A percentile compares a stretch with the other conserved stretches of the same genome.
phyloP scores from a whole-genome alignment of 2,113 vertebrate species.

The Nipponia nippon region DNA sequence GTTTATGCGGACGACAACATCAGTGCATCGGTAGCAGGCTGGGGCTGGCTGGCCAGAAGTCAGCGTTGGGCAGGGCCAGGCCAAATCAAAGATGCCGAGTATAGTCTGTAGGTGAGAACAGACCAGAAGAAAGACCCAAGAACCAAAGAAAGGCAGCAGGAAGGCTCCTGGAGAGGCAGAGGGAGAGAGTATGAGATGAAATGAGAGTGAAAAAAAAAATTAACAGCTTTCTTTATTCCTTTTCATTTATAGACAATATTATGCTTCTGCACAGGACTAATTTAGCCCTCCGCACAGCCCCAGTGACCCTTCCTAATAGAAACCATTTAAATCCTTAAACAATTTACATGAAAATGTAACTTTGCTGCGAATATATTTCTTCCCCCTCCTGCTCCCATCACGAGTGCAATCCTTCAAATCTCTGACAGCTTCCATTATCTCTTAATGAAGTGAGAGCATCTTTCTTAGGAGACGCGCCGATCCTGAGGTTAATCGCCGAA shows the following conservation, averaged over 20 bases:
- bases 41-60: neutral
- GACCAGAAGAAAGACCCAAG: neutral
- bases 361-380: slow-evolving; percentile 51
- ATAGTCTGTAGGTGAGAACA: neutral
- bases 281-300: slow-evolving; percentile 35
- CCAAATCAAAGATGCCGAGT: neutral
- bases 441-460: slow-evolving; percentile 65
- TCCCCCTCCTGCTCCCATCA: slow-evolving; percentile 36
- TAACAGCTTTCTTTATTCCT: slow-evolving; percentile 19
- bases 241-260: slow-evolving; percentile 53
- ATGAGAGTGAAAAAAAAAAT: neutral
- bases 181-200: neutral
- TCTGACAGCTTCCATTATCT: slow-evolving; percentile 65
- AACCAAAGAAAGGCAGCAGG: neutral
- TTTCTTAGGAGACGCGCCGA: neutral
- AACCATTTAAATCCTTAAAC: slow-evolving; percentile 71
- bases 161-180: neutral
- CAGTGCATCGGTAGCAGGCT: neutral
- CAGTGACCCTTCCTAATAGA: slow-evolving; percentile 62
- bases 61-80: neutral
- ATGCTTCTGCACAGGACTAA: slow-evolving; percentile 36
- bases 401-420: slow-evolving; percentile 48
- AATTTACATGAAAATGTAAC: slow-evolving; percentile 69
- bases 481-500: slow-evolving; percentile 27
- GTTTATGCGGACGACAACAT: neutral